These are phyloP conservation scores for Drosophila pseudotakahashii DNA, from an alignment of 2,888 invertebrate genomes.

Conservation along the genomic window DNA sequence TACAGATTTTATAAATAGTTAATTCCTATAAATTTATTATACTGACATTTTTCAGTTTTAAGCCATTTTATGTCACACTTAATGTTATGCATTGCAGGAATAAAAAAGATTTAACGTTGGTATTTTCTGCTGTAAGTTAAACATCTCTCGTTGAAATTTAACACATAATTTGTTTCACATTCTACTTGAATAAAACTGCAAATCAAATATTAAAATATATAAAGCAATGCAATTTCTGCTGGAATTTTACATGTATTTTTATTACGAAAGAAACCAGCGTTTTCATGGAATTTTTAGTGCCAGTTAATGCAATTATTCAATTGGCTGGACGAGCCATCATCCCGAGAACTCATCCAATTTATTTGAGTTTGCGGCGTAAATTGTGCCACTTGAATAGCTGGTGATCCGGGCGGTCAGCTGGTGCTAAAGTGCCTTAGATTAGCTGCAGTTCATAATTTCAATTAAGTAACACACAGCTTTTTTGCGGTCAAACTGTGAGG, in stretches of 20 bases:
- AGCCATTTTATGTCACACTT: not conserved
- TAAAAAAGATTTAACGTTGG: too few species aligned
- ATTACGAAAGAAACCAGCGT: not conserved
- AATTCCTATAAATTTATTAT: not conserved
- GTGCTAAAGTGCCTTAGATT: slow-evolving; percentile 32
- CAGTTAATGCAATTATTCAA: slow-evolving; percentile 41
- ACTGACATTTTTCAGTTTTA: not conserved
- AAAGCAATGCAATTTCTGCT: not conserved
- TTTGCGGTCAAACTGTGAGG: slow-evolving; percentile 65
- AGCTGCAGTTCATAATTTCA: slow-evolving; percentile 41
- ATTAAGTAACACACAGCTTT: slow-evolving; percentile 63
- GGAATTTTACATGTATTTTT: not conserved
- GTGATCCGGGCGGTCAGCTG: slow-evolving; percentile 29
- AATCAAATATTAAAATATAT: not conserved
- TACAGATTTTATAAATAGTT: not conserved
- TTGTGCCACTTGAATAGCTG: slow-evolving; percentile 27
- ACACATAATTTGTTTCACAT: not conserved
- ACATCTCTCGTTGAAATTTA: not conserved
- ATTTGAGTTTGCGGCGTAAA: slow-evolving; percentile 44
- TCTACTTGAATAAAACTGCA: not conserved
- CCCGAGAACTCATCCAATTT: slow-evolving; percentile 44
- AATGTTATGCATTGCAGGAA: not conserved
- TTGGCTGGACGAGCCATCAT: slow-evolving; percentile 5
- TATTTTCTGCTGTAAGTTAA: not conserved
- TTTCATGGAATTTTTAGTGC: slow-evolving; percentile 16